phyloP scores from a whole-genome alignment of 1,140 invertebrate genomes.

The Asbolus verrucosus region DNA sequence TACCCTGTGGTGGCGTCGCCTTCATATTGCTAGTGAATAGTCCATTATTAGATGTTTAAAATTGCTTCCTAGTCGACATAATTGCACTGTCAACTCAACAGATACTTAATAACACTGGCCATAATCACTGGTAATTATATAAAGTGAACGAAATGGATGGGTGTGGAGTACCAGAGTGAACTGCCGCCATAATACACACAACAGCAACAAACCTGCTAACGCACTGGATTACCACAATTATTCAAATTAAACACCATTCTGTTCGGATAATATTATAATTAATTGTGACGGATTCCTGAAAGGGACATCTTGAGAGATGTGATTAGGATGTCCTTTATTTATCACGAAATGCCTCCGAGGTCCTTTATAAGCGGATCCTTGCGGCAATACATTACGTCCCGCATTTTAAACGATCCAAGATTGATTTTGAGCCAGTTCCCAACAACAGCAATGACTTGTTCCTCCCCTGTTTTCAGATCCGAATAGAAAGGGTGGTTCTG shows the following conservation, averaged over 20 bases:
- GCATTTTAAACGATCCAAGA: conserved; percentile 8
- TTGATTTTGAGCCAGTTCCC: too few species aligned
- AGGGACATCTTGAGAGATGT: conserved; percentile 38
- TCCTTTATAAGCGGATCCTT: conserved; percentile 10
- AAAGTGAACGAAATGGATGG: conserved; percentile 31
- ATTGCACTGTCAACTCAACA: conserved; percentile 50
- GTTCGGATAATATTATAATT: conserved; percentile 35
- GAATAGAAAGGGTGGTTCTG: too few species aligned
- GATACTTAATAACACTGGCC: conserved; percentile 41
- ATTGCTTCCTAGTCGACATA: conserved; percentile 51
- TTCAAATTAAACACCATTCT: conserved; percentile 35
- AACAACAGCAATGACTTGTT: too few species aligned
- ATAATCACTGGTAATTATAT: conserved; percentile 42
- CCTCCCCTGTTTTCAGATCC: too few species aligned
- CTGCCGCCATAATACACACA: conserved; percentile 35
- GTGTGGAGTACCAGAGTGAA: conserved; percentile 26
- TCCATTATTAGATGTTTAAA: conserved; percentile 44
- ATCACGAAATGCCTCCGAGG: background rate
- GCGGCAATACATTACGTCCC: background rate
- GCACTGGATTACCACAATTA: conserved; percentile 34
- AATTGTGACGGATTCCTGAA: conserved; percentile 36
- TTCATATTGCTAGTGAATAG: conserved; percentile 21
- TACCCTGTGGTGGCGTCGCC: conserved; percentile 14
- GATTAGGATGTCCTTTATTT: conserved; percentile 28
- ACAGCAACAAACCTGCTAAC: conserved; percentile 25